These are phyloP conservation scores for Hylaeus volcanicus DNA, from an alignment of 1,140 invertebrate species.

Conservation along the genomic window DNA sequence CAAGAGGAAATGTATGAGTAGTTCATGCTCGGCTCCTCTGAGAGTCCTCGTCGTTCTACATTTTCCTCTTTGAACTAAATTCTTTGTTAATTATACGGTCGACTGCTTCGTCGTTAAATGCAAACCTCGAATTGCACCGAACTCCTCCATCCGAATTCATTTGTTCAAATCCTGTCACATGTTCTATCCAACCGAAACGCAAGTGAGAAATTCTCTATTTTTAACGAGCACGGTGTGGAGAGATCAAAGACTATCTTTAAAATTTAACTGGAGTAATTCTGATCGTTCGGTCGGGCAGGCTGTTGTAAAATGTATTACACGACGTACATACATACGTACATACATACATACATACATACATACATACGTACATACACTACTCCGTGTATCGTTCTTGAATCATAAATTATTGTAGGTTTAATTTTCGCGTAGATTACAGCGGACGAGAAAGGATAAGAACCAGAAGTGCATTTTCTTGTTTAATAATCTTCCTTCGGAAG, in stretches of 20 bases:
- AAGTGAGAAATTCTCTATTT: slow-evolving; percentile 16
- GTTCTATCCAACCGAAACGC: slow-evolving; percentile 8
- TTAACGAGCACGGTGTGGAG: neutral
- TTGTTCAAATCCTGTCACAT: slow-evolving; percentile 30
- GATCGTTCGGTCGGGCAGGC: no score
- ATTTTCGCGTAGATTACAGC: neutral
- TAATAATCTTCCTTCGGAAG: neutral
- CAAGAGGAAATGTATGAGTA: slow-evolving; percentile 36
- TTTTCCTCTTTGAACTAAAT: slow-evolving; percentile 51
- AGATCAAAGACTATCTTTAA: neutral
- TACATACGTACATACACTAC: neutral
- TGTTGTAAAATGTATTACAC: neutral
- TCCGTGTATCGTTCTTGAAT: neutral
- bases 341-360: no score
- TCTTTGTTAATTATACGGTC: slow-evolving; percentile 57
- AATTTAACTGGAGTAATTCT: neutral
- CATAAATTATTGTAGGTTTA: neutral
- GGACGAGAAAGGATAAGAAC: neutral
- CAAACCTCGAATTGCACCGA: slow-evolving; percentile 38
- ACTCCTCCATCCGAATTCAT: neutral
- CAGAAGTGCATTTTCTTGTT: neutral
- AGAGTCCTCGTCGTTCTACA: slow-evolving; percentile 36
- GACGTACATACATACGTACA: no score
- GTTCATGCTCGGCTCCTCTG: slow-evolving; percentile 33
- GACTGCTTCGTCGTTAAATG: slow-evolving; percentile 46